These are phyloP conservation scores for Botia kubotai DNA, from an alignment of 2,797 vertebrate genomes.

Conservation along the genomic window DNA sequence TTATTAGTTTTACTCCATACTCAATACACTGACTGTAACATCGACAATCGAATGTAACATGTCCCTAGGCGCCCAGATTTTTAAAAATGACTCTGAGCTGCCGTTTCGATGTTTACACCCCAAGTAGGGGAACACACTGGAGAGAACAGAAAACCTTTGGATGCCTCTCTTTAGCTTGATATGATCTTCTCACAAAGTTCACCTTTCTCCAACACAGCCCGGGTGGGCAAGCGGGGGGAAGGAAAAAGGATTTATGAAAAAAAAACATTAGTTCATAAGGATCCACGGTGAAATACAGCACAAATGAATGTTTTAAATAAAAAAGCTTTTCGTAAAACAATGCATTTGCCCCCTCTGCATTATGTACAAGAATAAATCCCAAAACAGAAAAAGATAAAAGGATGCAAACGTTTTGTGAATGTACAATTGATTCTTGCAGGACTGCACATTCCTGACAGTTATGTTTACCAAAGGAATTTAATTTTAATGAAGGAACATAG, in stretches of 20 bases:
- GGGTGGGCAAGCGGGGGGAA: conserved; percentile 50
- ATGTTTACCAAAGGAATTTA: conserved; percentile 86
- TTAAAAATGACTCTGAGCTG: conserved; percentile 62
- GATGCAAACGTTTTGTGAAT: conserved; percentile 82
- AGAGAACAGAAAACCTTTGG: conserved; percentile 64
- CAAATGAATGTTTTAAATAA: conserved; percentile 77
- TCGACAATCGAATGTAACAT: conserved; percentile 19
- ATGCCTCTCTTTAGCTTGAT: conserved; percentile 61
- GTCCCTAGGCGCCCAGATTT: conserved; percentile 42
- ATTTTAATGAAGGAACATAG: conserved; percentile 77
- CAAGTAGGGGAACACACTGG: conserved; percentile 79
- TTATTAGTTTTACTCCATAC: background rate
- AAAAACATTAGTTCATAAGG: conserved; percentile 56
- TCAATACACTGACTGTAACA: background rate
- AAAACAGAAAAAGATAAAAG: conserved; percentile 71
- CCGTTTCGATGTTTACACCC: conserved; percentile 82
- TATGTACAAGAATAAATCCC: conserved; percentile 66
- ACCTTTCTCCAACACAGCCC: conserved; percentile 55
- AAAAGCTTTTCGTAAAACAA: conserved; percentile 63
- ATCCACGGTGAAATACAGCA: conserved; percentile 62
- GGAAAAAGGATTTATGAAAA: conserved; percentile 58
- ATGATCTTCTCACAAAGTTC: conserved; percentile 54
- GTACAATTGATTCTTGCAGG: conserved; percentile 80
- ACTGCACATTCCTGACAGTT: conserved; percentile 83
- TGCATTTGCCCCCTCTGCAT: conserved; percentile 69